These are phyloP conservation scores for Mythimna ferrago DNA, from an alignment of 2,888 invertebrate genomes.

Conservation along the genomic window DNA sequence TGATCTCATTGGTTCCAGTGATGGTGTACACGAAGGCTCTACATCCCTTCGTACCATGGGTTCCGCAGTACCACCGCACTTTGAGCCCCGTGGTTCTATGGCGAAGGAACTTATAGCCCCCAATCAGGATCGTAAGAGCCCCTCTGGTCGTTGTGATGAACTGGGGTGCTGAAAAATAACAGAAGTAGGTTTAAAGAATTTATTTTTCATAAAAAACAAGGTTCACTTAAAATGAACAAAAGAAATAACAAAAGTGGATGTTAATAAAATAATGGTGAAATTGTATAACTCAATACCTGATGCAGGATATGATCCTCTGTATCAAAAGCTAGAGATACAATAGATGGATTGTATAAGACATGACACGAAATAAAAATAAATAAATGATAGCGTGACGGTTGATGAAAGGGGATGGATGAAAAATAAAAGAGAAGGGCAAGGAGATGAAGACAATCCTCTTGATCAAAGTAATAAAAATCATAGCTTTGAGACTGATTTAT, in stretches of 20 bases:
- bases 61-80: conserved; percentile 61
- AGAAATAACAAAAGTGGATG: not conserved
- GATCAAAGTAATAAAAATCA: not conserved
- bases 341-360: not conserved
- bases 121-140: conserved; percentile 25
- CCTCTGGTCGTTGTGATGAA: conserved; percentile 39
- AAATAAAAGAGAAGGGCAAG: not conserved
- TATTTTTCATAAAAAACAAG: no score
- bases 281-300: not conserved
- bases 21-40: conserved; percentile 60
- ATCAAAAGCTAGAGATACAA: no score
- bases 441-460: not conserved
- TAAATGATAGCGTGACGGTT: not conserved
- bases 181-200: not conserved
- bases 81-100: conserved; percentile 30
- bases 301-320: no score
- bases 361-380: not conserved
- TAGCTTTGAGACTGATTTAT: not conserved
- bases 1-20: conserved; percentile 35
- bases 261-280: not conserved
- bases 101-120: conserved; percentile 26
- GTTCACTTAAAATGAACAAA: no score
- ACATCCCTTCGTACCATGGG: conserved; percentile 62
- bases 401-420: not conserved
- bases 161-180: conserved; percentile 22